Evolutionary conservation across 2,888 invertebrate genomes (phyloP).

Genomic region (Fragum sueziense): DNA sequence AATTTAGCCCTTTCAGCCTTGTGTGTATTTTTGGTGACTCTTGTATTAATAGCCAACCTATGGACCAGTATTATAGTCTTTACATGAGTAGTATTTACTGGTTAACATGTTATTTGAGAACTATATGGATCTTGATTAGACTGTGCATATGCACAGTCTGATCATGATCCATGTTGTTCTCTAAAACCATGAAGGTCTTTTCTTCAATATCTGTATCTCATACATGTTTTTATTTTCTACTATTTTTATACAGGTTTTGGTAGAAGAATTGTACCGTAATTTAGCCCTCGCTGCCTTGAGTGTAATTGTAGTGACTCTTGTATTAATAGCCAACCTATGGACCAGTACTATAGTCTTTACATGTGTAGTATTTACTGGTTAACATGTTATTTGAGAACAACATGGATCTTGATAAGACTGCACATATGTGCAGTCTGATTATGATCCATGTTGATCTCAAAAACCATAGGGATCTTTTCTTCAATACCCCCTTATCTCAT

Average conservation of each 20-base stretch:
- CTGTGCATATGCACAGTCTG: no score
- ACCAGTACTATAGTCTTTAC: constrained; percentile 90
- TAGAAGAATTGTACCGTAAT: constrained; percentile 89
- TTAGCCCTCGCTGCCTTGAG: constrained; percentile 89
- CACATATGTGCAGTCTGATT: no score
- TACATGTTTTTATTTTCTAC: no score
- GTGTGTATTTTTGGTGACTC: constrained; percentile 91
- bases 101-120: constrained; percentile 83
- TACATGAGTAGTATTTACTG: constrained; percentile 86
- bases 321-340: constrained; percentile 90
- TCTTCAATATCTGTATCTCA: no score
- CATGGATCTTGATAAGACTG: no score
- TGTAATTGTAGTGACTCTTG: constrained; percentile 89
- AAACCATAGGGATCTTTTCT: no score
- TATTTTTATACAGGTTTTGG: constrained; percentile 84
- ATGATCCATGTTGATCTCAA: no score
- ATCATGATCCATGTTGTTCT: no score
- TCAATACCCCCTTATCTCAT: no score
- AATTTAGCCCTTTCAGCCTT: constrained; percentile 89
- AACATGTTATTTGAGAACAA: constrained; percentile 72
- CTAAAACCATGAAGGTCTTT: no score
- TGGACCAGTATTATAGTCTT: constrained; percentile 92
- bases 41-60: constrained; percentile 89
- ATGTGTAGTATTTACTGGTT: constrained; percentile 87
- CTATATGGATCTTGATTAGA: no score